Percentiles rank a stretch among this genome's conserved stretches.
phyloP scores from a whole-genome alignment of 2,113 vertebrate species.

The Penelope pileata region DNA sequence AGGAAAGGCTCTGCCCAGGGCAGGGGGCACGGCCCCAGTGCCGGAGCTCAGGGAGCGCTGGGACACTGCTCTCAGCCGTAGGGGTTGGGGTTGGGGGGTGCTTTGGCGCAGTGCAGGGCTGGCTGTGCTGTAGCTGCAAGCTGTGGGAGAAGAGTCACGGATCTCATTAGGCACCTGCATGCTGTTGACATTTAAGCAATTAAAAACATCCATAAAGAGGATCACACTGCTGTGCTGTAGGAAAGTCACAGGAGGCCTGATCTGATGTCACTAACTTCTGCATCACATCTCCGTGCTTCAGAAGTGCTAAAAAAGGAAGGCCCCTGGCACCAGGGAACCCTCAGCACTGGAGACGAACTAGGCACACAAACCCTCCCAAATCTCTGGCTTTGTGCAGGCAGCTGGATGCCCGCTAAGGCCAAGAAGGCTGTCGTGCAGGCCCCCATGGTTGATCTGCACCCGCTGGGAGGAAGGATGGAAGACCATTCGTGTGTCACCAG shows the following conservation, averaged over 20 bases:
- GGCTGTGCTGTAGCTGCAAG: too few species aligned
- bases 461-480: neutral
- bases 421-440: neutral
- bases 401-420: neutral
- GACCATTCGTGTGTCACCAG: neutral
- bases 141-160: neutral
- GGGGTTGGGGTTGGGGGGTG: too few species aligned
- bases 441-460: neutral
- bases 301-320: neutral
- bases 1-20: too few species aligned
- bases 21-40: too few species aligned
- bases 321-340: fast-evolving
- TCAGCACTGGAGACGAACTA: neutral
- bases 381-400: neutral
- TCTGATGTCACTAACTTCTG: fast-evolving
- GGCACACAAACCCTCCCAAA: fast-evolving
- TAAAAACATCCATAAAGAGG: neutral
- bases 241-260: neutral
- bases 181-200: neutral
- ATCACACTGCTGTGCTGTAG: neutral
- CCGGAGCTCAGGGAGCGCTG: too few species aligned
- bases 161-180: neutral
- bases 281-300: neutral
- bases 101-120: too few species aligned
- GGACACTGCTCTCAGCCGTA: too few species aligned